Conservation (phyloP, 2,113 vertebrate species). For the Paradoxurus hermaphroditus region DNA sequence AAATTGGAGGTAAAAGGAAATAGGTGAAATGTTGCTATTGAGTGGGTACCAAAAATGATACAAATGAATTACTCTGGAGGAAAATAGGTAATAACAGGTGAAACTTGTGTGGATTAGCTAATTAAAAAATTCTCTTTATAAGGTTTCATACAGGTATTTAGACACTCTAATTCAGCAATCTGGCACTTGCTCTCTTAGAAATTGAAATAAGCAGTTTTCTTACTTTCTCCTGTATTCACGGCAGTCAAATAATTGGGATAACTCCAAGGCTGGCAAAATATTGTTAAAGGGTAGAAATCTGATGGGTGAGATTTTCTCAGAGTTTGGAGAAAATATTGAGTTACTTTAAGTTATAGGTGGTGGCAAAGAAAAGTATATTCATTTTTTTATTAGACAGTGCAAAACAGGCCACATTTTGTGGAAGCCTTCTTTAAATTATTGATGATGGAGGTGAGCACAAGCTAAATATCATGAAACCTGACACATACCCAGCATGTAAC, state of each 20-base stretch:
- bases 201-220: constrained; percentile 49
- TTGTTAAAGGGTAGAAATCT: constrained; percentile 43
- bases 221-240: constrained; percentile 20
- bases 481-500: background rate
- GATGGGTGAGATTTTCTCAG: constrained; percentile 36
- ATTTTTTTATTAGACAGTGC: background rate
- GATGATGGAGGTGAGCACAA: background rate
- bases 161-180: background rate
- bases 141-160: background rate
- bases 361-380: background rate
- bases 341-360: constrained; percentile 41
- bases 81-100: background rate
- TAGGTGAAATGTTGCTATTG: constrained; percentile 38
- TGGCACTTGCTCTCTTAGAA: constrained; percentile 18
- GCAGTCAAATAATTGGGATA: constrained; percentile 50
- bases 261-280: constrained; percentile 30
- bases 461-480: background rate
- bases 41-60: constrained; percentile 29
- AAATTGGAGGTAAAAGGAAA: background rate
- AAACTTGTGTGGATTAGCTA: background rate
- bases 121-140: background rate
- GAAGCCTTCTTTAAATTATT: background rate
- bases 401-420: constrained; percentile 12
- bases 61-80: background rate
- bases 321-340: constrained; percentile 53